Conservation (phyloP, 2,888 invertebrate genomes). For the Trissonchulus latispiculum region DNA sequence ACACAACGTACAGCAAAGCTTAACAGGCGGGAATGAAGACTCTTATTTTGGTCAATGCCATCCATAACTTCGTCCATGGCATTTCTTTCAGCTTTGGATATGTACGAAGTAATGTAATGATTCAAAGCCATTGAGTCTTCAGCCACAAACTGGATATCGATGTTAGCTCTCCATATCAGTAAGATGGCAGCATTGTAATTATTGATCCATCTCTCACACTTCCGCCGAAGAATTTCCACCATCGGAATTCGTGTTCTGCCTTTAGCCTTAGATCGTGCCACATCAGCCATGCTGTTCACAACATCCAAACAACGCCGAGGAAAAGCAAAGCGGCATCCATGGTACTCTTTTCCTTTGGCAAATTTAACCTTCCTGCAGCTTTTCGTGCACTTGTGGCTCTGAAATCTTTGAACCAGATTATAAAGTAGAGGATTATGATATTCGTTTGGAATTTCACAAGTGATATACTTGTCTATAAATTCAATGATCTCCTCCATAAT, state of each 20-base stretch:
- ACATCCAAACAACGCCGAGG: not conserved
- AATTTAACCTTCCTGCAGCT: no score
- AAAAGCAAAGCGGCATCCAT: conserved; percentile 14
- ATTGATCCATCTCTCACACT: conserved; percentile 5
- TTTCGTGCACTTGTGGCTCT: conserved; percentile 10
- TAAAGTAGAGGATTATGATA: no score
- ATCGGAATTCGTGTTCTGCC: not conserved
- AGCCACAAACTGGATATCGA: conserved; percentile 20
- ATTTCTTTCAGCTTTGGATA: conserved; percentile 16
- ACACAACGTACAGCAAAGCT: not conserved
- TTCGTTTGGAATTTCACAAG: not conserved
- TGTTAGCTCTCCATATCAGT: conserved; percentile 18
- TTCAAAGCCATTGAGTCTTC: not conserved
- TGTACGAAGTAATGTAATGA: conserved; percentile 12
- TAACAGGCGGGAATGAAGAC: not conserved
- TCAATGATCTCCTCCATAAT: not conserved
- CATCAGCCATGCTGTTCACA: not conserved
- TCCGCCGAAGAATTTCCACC: not conserved
- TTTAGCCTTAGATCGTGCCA: not conserved
- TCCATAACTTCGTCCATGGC: not conserved
- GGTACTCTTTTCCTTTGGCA: no score
- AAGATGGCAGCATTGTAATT: conserved; percentile 18
- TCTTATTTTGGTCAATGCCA: not conserved
- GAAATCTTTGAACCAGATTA: no score
- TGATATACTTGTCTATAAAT: not conserved